phyloP scores from a whole-genome alignment of 1,140 invertebrate species.

The Gryon sp. region DNA sequence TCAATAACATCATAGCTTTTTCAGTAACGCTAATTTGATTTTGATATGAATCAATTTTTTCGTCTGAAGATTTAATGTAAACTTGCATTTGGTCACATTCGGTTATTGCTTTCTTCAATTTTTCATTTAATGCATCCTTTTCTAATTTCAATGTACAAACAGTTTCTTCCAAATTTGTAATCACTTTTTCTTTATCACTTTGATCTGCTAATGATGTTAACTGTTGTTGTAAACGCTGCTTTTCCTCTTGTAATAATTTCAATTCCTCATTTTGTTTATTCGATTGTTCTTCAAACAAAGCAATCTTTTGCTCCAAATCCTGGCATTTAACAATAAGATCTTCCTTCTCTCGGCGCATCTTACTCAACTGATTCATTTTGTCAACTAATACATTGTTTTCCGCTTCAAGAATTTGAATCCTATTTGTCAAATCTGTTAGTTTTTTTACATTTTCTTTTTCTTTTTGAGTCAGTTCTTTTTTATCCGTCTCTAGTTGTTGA shows the following conservation, averaged over 20 bases:
- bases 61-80: neutral
- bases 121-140: slow-evolving; percentile 24
- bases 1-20: neutral
- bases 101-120: slow-evolving; percentile 9
- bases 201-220: neutral
- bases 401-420: slow-evolving; percentile 18
- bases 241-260: neutral
- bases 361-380: slow-evolving; percentile 50
- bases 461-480: slow-evolving; percentile 1
- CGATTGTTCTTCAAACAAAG: neutral
- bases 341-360: slow-evolving; percentile 46
- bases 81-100: slow-evolving; percentile 7
- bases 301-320: slow-evolving; percentile 8
- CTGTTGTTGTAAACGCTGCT: slow-evolving; percentile 1
- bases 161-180: neutral
- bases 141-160: slow-evolving; percentile 2
- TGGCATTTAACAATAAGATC: slow-evolving; percentile 26
- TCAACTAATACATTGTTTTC: slow-evolving; percentile 23
- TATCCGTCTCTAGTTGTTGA: neutral
- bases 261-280: neutral
- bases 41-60: neutral
- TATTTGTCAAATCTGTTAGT: slow-evolving; percentile 1
- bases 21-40: neutral
- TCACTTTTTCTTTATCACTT: neutral
- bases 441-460: neutral